phyloP scores from a whole-genome alignment of 2,113 vertebrate species.

The Stegastes partitus region DNA sequence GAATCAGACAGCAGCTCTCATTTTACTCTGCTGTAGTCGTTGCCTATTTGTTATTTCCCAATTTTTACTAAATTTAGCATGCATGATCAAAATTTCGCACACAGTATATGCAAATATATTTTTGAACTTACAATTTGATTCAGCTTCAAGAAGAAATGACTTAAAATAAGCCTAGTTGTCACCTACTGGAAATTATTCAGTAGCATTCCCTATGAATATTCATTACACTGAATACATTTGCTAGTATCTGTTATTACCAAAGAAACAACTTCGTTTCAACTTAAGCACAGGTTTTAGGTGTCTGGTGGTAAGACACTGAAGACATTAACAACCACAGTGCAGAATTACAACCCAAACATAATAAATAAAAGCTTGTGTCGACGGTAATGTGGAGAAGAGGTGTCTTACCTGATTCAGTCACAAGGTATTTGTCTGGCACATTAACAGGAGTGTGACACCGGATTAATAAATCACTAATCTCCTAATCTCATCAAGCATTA shows the following conservation, averaged over 20 bases:
- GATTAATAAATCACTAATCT: conserved; percentile 55
- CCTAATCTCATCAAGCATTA: conserved; percentile 48
- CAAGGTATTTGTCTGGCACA: conserved; percentile 15
- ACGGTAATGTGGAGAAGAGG: conserved; percentile 2
- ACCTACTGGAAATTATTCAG: neutral
- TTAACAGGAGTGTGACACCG: conserved; percentile 33
- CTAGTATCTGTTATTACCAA: neutral
- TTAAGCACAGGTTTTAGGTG: neutral
- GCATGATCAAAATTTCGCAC: neutral
- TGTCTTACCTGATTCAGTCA: conserved; percentile 7
- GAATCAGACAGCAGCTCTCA: conserved; percentile 1
- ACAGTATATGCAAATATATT: neutral
- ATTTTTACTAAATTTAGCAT: neutral
- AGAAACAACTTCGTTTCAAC: neutral
- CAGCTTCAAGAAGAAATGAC: conserved; percentile 1
- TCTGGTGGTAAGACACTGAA: neutral
- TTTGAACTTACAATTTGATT: neutral
- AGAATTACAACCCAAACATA: conserved; percentile 1
- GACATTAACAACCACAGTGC: neutral
- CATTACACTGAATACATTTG: neutral
- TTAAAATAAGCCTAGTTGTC: neutral
- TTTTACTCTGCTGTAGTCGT: conserved; percentile 7
- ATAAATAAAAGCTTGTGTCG: conserved; percentile 3
- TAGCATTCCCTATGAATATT: neutral
- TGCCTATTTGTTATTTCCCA: neutral